These are phyloP conservation scores for Acholoe squamosa DNA, from an alignment of 2,888 invertebrate genomes.

Conservation along the genomic window DNA sequence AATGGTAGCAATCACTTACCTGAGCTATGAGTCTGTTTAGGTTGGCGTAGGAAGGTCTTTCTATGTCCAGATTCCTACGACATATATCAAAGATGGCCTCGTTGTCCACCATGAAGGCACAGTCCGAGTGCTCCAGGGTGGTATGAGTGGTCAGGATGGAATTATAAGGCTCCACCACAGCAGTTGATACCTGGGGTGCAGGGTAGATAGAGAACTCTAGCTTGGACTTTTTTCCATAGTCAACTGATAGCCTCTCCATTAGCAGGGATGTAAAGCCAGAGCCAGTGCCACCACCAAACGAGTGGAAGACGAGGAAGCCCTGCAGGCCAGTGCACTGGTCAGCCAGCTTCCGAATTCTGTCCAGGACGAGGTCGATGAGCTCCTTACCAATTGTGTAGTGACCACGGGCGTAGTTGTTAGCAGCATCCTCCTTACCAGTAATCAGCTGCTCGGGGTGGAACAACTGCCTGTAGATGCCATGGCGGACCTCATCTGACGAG, in stretches of 20 bases:
- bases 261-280: constrained; percentile 94
- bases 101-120: constrained; percentile 86
- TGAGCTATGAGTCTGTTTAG: constrained; percentile 84
- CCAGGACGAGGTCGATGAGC: constrained; percentile 89
- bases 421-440: constrained; percentile 98
- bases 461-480: constrained; percentile 91
- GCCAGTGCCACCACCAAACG: constrained; percentile 94
- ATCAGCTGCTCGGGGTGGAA: constrained; percentile 99
- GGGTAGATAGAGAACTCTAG: constrained; percentile 95
- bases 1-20: no score
- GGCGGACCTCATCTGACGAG: constrained; percentile 84
- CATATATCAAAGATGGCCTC: constrained; percentile 77
- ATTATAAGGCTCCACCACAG: constrained; percentile 79
- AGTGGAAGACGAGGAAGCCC: constrained; percentile 94
- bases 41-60: constrained; percentile 94
- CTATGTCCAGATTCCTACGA: constrained; percentile 85
- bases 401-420: constrained; percentile 89
- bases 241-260: constrained; percentile 92
- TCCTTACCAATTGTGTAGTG: constrained; percentile 97
- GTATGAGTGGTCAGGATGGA: constrained; percentile 87
- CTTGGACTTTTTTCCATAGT: constrained; percentile 94
- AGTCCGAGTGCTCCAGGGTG: constrained; percentile 95
- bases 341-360: constrained; percentile 88
- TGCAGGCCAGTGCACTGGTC: constrained; percentile 90
- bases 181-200: constrained; percentile 94